A percentile compares a stretch with the other conserved stretches of the same genome.
Conservation (phyloP, 64 coral and sea anemone species). For the Pachyseris speciosa region DNA sequence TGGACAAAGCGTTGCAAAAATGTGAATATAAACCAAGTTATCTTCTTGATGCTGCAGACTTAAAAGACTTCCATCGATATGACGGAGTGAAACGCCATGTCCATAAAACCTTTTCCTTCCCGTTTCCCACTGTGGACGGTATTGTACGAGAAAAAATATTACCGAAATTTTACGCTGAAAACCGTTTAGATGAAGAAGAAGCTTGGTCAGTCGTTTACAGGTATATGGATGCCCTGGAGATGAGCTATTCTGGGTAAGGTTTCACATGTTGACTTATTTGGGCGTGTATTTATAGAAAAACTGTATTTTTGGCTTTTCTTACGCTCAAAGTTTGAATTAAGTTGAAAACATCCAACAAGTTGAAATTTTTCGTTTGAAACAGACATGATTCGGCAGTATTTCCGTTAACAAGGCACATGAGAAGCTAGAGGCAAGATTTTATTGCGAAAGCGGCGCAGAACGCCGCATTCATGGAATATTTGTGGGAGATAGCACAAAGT, state of each 20-base stretch:
- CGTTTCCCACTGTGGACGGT: background rate
- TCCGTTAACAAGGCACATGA: no score
- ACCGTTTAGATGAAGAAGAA: background rate
- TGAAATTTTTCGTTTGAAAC: no score
- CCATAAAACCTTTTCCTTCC: background rate
- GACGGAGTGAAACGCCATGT: background rate
- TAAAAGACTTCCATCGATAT: background rate
- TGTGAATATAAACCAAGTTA: slow-evolving; percentile 17
- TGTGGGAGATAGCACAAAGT: no score
- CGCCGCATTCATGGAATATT: no score
- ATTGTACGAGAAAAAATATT: background rate
- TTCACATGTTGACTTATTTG: background rate
- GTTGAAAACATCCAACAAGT: no score
- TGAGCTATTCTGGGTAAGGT: slow-evolving; percentile 35
- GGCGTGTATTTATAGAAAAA: no score
- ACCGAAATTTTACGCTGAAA: background rate
- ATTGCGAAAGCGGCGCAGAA: no score
- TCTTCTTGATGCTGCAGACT: background rate
- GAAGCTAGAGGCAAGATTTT: no score
- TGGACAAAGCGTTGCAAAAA: background rate
- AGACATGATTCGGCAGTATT: no score
- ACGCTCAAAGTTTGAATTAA: no score
- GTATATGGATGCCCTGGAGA: slow-evolving; percentile 36
- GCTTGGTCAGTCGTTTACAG: background rate
- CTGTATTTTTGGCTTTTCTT: no score